Evolutionary conservation across 2,113 vertebrate genomes (phyloP).

Genomic region (Phylloscopus trochilus): DNA sequence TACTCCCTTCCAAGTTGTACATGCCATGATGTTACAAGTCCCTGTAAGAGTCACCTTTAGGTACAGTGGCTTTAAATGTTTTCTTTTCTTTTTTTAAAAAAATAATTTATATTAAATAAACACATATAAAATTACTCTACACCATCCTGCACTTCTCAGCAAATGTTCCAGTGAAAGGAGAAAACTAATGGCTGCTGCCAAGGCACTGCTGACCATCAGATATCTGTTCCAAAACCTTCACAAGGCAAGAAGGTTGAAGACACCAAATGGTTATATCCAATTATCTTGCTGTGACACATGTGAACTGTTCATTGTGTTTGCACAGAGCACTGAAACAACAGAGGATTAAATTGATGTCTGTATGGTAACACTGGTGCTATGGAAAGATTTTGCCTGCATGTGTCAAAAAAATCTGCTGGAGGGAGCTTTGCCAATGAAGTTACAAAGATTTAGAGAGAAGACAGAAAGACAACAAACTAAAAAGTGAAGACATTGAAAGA

Average conservation of each 20-base stretch:
- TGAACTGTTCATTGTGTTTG: neutral
- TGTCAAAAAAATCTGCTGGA: neutral
- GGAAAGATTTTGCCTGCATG: neutral
- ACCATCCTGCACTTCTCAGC: neutral
- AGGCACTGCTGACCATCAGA: neutral
- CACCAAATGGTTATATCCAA: neutral
- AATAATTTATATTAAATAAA: neutral
- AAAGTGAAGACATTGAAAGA: neutral
- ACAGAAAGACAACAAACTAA: neutral
- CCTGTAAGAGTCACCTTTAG: neutral
- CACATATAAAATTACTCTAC: neutral
- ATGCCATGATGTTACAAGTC: neutral
- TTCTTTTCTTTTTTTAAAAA: neutral
- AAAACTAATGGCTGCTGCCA: neutral
- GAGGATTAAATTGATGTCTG: neutral
- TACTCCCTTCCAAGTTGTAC: neutral
- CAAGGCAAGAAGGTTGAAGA: neutral
- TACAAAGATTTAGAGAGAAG: neutral
- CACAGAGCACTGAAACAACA: neutral
- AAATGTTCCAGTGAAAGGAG: neutral
- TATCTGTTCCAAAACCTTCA: neutral
- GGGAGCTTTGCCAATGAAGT: neutral
- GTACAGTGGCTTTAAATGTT: neutral
- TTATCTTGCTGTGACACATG: neutral
- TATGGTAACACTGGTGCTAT: neutral